Evolutionary conservation across 2,888 invertebrate species (phyloP), one percentile per base, ranked within the genome.

Genomic region (Stegana nigrithorax): DNA sequence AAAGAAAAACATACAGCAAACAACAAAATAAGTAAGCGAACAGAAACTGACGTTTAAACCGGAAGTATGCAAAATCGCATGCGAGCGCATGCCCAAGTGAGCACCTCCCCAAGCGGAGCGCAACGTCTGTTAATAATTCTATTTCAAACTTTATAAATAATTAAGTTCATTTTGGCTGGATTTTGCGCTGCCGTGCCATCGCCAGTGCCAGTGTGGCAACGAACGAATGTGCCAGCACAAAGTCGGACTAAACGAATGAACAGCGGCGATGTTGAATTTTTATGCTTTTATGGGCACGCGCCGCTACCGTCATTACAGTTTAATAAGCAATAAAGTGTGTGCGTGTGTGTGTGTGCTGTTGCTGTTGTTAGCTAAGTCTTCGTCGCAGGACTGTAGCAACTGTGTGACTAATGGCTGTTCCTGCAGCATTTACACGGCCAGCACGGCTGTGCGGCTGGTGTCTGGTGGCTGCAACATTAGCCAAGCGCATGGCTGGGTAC

Each of bases 101-200:
- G 42, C 19, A n/a, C 32, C 29, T 29, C 10, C 10, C 6, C 29
- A 7, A 6, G 29, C 10, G 29, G 29, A 7, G 29, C 29, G 29
- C 29, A 29, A 29, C 29, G 29, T 29, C 12, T 56, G 60, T 63
- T 66, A 64, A 67, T 68, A 66, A 66, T 68, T 68, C 66, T 67
- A 67, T 68, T 65, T 65, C 58, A 62, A 68, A 64, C 58, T 66
- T 68, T 63, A 60, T 63, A 62, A 63, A 67, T 65, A 63, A 63
- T 67, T 63, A 66, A 66, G 59, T 62, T 44, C 45, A 51, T 47
- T 47, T 47, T 23, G 10, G 47, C 19, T 7, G 47, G 45, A 45
- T 19, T 45, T 4, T 45, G 45, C 19, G 21, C 10, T 21, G 19
- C 21, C 19, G 17, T 17, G 45, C 17, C 3, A 39, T 14, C 6